These are phyloP conservation scores for Anisognathus igniventris DNA, from an alignment of 2,797 vertebrate genomes.

Conservation along the genomic window DNA sequence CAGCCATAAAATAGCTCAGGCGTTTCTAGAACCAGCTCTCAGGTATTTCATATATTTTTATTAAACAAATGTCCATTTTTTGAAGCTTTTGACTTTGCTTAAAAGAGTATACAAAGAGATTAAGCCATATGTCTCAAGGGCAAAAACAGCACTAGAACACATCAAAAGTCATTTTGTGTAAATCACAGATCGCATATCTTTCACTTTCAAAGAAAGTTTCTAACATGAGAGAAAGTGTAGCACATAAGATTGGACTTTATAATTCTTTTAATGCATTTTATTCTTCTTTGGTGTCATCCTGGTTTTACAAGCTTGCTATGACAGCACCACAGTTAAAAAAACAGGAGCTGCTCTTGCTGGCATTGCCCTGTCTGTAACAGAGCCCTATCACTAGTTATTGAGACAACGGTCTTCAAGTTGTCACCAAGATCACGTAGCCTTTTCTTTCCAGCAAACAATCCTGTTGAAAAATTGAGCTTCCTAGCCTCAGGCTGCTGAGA, in stretches of 20 bases:
- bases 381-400: conserved; percentile 41
- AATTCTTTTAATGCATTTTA: not conserved
- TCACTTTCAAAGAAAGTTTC: not conserved
- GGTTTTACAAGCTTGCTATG: not conserved
- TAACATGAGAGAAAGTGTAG: not conserved
- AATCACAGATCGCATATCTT: not conserved
- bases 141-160: not conserved
- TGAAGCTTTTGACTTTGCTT: not conserved
- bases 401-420: conserved; percentile 34
- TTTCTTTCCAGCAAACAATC: conserved; percentile 40
- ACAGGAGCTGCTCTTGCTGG: not conserved
- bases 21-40: not conserved
- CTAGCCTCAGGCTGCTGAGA: conserved; percentile 49
- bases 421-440: conserved; percentile 38
- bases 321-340: not conserved
- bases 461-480: conserved; percentile 28
- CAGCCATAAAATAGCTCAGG: not conserved
- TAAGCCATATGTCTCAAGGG: not conserved
- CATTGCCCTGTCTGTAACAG: not conserved
- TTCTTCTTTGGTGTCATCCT: not conserved
- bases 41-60: not conserved
- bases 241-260: not conserved
- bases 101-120: not conserved
- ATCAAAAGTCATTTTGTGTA: not conserved
- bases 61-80: not conserved